A percentile compares a stretch with the other conserved stretches of the same genome.
phyloP scores from a whole-genome alignment of 2,113 vertebrate species.

The Oreochromis niloticus region DNA sequence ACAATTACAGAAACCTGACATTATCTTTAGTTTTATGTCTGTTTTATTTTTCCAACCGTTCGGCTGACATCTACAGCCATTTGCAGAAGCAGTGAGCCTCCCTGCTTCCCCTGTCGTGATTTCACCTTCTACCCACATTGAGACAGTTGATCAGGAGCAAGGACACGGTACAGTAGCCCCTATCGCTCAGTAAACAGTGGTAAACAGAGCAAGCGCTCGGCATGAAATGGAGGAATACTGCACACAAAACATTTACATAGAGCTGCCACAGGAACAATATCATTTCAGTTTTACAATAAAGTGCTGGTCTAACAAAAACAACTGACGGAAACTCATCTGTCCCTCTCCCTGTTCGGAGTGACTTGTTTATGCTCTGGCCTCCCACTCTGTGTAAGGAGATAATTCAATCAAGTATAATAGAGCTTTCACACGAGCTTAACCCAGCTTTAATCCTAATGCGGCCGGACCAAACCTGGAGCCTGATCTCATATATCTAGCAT shows the following conservation, averaged over 20 bases:
- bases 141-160: slow-evolving; percentile 19
- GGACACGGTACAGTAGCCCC: slow-evolving; percentile 63
- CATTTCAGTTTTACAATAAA: slow-evolving; percentile 66
- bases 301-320: slow-evolving; percentile 51
- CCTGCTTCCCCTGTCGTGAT: neutral
- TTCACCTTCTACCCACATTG: neutral
- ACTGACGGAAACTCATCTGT: slow-evolving; percentile 20
- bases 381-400: slow-evolving; percentile 7
- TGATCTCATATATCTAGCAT: neutral
- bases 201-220: slow-evolving; percentile 58
- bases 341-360: neutral
- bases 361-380: slow-evolving; percentile 35
- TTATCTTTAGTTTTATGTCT: neutral
- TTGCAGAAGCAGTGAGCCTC: neutral
- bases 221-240: slow-evolving; percentile 52
- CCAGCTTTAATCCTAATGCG: neutral
- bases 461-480: neutral
- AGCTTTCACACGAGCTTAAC: slow-evolving; percentile 15
- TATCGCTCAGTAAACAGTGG: slow-evolving; percentile 61
- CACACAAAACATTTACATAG: slow-evolving; percentile 65
- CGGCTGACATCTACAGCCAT: neutral
- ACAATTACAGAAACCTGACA: neutral
- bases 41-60: neutral
- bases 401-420: slow-evolving; percentile 47
- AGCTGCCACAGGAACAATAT: slow-evolving; percentile 67